Base-by-base conservation (phyloP, 2,113 vertebrate species). In the Upupa epops region DNA sequence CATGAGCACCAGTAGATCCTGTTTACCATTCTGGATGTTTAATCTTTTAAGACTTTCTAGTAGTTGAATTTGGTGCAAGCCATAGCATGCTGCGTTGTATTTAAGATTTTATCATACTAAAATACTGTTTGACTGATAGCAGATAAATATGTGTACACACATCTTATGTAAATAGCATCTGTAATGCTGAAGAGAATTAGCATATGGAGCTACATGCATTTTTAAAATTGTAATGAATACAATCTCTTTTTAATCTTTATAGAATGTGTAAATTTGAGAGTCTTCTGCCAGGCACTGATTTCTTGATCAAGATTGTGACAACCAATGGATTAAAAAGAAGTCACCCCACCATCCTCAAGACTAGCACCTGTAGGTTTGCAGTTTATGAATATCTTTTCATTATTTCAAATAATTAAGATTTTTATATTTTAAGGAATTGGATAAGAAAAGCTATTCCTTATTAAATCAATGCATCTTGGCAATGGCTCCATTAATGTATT, bases 201-300 rank as follows among this genome's bases (percentile, higher is more conserved):
- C 11, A 48, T 63, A 12, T 22, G 28, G 70, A 69, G 17, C 32
- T 17, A 45, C 1, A 1, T 36, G 2, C 1, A 20, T 70, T 68
- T 71, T 46, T 72, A 64, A 73, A 71, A 68, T 20, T 20, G 64
- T 91, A 79, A 96, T 82, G 45, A 59, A 66, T 28, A 79, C 8
- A 60, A 25, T 59, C 8, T 83, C 9, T 78, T 90, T 82, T 82
- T 37, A n/a, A 83, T 86, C 55, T 83, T 52, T 91, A 21, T 83
- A 97, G 97, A 71, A 83, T 22, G 19, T 91, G 96, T 73, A 95
- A 22, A 78, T 98, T 98, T 97, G 96, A 96, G 71, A 87, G 79
- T 56, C 98, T 98, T 82, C 84, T 94, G 74, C 96, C 98, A 52
- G 98, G 98, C 56, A 97, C 90, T 66, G 92, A 97, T 64, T 98